Percentiles rank a stretch among this genome's conserved stretches.
These are phyloP conservation scores for Lobophora halterata DNA, from an alignment of 2,888 invertebrate genomes.

Conservation along the genomic window DNA sequence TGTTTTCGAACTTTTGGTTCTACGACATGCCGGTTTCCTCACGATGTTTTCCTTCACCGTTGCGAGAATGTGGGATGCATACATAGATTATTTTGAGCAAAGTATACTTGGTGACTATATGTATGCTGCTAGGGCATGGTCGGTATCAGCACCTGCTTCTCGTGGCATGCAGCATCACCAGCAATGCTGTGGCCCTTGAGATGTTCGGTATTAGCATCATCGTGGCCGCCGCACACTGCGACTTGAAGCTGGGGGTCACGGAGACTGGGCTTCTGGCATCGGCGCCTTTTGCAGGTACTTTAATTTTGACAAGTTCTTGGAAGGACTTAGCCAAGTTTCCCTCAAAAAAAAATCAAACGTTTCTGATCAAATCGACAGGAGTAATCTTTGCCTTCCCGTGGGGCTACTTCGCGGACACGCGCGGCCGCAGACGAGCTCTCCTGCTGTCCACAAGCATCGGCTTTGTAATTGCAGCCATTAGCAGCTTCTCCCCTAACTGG, in stretches of 20 bases:
- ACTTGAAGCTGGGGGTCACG: constrained; percentile 46
- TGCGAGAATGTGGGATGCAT: no score
- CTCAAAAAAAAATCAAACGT: no score
- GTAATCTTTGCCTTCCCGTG: constrained; percentile 70
- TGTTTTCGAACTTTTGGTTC: no score
- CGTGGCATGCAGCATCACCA: constrained; percentile 47
- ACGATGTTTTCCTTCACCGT: no score
- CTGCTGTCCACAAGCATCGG: constrained; percentile 68
- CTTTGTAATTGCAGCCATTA: constrained; percentile 70
- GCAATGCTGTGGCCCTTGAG: constrained; percentile 49
- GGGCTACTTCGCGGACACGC: constrained; percentile 87
- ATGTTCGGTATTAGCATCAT: constrained; percentile 58
- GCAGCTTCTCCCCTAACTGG: constrained; percentile 79
- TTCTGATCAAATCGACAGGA: no score
- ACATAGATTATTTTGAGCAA: no score
- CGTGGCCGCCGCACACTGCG: constrained; percentile 55
- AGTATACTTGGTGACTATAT: no score
- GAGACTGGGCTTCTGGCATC: constrained; percentile 53
- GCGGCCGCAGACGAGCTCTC: constrained; percentile 82
- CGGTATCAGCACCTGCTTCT: constrained; percentile 52
- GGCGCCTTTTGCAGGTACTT: constrained; percentile 60
- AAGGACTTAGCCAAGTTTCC: no score
- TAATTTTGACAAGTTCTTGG: no score
- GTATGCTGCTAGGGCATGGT: constrained; percentile 49
- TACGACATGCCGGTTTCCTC: no score